Evolutionary conservation across 35 echinoderm and acorn worm genomes (phyloP), one percentile per base, ranked within the genome.

Genomic region (Stichopus chloronotus): DNA sequence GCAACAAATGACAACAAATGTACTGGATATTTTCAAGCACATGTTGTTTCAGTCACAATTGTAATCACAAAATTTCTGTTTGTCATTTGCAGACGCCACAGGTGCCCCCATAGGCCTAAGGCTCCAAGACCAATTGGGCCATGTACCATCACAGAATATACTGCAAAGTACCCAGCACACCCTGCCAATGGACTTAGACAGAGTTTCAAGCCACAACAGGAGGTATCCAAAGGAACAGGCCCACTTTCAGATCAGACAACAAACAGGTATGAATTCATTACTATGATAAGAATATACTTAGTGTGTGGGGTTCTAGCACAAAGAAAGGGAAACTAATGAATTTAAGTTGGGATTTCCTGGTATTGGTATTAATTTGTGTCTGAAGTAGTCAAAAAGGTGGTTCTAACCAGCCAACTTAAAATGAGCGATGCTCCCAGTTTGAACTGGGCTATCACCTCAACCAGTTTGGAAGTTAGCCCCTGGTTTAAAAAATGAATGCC

Each of bases 101-200:
- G 95, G 65, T 99, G 97, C 74, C 97, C 97, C 16, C 97, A 99
- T 90, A 87, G 90, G 55, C 95, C 97, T 0, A 91, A 96, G 57
- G 88, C 88, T 21, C 25, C 55, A 6, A 94, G 63, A 22, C 78
- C 71, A 86, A 78, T 87, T 76, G 97, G 95, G 83, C 97, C 97
- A 17, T 99, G 97, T 80, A 87, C 85, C 30, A 84, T 99, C 5
- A 95, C 97, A 5, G 97, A 99, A 43, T 99, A 99, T 79, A 81
- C 93, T 56, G 94, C 96, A 77, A 99, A 96, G 86, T 99, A 96
- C 92, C 96, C 96, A 63, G 80, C 91, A 1, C 94, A 99, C 65
- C 91, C 92, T 10, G 88, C 76, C 22, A 92, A 92, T 79, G 95
- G 92, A 23, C 94, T 94, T 84, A 84, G 97, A 90, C 88, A 95